Percentiles rank a stretch among this genome's conserved stretches.
phyloP scores from a whole-genome alignment of 2,797 vertebrate genomes.

The Eurystomus glaucurus region DNA sequence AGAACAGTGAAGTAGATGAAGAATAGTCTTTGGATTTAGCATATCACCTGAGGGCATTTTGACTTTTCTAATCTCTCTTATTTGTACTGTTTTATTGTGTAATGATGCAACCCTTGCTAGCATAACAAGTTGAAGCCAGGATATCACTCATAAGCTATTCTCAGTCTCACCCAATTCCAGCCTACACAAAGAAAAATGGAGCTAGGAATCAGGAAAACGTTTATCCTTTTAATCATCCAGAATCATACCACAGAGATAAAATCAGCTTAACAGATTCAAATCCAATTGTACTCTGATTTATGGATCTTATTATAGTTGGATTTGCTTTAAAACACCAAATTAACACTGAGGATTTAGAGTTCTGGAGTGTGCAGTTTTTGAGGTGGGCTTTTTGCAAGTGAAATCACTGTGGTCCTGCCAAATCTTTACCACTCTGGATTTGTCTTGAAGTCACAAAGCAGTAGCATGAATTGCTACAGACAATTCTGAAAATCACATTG shows the following conservation, averaged over 20 bases:
- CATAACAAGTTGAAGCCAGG: neutral
- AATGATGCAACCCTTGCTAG: neutral
- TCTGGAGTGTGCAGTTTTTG: fast-evolving
- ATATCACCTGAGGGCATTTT: fast-evolving
- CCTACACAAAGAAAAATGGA: neutral
- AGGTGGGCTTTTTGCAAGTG: neutral
- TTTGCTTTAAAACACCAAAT: neutral
- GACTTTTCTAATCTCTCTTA: neutral
- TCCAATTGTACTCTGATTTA: neutral
- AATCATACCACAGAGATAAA: neutral
- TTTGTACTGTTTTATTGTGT: neutral
- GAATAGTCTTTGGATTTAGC: neutral
- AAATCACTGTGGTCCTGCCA: neutral
- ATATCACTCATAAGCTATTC: neutral
- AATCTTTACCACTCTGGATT: neutral
- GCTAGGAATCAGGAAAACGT: neutral
- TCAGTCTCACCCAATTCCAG: neutral
- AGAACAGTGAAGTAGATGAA: neutral
- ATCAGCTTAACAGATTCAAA: neutral
- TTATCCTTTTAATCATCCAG: neutral
- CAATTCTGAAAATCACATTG: neutral
- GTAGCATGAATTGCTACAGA: neutral
- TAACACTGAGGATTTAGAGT: neutral
- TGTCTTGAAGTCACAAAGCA: neutral
- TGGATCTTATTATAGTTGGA: neutral